Evolutionary conservation across 2,797 vertebrate genomes (phyloP).

Genomic region (Melanotaenia parkinsoni): DNA sequence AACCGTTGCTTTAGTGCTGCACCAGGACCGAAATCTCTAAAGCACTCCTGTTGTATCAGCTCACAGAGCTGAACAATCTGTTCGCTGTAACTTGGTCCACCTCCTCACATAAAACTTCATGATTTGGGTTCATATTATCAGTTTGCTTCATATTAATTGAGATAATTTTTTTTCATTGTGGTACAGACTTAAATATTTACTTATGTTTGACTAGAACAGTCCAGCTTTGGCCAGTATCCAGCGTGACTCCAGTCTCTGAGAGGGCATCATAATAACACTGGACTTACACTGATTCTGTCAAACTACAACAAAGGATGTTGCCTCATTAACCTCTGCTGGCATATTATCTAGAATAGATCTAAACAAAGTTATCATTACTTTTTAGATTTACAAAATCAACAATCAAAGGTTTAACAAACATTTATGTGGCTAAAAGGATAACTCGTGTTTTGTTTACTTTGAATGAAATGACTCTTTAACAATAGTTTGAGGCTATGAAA

Average conservation of each 20-base stretch:
- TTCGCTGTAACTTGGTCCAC: not conserved
- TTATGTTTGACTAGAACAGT: not conserved
- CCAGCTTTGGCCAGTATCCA: not conserved
- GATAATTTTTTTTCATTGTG: not conserved
- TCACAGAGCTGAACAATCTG: not conserved
- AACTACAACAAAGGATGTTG: not conserved
- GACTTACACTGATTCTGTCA: conserved; percentile 1
- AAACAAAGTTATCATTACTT: not conserved
- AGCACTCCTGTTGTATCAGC: not conserved
- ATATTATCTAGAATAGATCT: not conserved
- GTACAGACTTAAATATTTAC: not conserved
- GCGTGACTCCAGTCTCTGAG: not conserved
- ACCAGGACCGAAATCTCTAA: not conserved
- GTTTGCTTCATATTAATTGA: not conserved
- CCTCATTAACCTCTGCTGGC: not conserved
- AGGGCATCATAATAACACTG: not conserved
- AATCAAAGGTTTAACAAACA: not conserved
- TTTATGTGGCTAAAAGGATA: not conserved
- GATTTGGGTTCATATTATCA: not conserved
- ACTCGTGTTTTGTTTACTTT: no score
- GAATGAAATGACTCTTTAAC: no score
- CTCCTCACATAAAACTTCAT: not conserved
- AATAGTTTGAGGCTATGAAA: not conserved
- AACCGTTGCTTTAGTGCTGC: not conserved
- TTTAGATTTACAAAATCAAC: not conserved